A percentile compares a stretch with the other conserved stretches of the same genome.
phyloP scores from a whole-genome alignment of 2,797 vertebrate species.

The Lepilemur septentrionalis region DNA sequence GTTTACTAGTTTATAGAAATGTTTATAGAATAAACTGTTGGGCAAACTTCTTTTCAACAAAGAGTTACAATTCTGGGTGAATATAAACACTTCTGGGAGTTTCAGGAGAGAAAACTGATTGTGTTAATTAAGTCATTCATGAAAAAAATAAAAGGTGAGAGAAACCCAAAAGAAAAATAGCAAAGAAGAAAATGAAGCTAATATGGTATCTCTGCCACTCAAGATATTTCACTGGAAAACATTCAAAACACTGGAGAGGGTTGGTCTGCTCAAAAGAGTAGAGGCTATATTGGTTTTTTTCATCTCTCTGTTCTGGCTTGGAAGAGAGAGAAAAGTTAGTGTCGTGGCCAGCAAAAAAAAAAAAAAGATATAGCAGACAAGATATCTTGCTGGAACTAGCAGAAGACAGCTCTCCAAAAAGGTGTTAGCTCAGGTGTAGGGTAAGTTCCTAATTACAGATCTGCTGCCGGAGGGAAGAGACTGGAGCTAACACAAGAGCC shows the following conservation, averaged over 20 bases:
- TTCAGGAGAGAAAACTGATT: constrained; percentile 20
- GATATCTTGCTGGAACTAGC: constrained; percentile 34
- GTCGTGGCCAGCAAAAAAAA: background rate
- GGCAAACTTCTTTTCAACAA: constrained; percentile 15
- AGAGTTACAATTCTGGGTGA: background rate
- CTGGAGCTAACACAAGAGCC: background rate
- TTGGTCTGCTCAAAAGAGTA: background rate
- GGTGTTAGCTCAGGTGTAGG: background rate
- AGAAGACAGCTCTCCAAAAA: constrained; percentile 56
- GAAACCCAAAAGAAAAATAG: constrained; percentile 40
- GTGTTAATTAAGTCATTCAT: constrained; percentile 21
- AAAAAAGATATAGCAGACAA: constrained; percentile 18
- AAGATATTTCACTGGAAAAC: background rate
- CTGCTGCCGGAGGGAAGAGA: background rate
- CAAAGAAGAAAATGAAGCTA: constrained; percentile 39
- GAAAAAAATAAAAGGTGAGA: background rate
- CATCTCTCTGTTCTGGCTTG: background rate
- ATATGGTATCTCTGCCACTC: background rate
- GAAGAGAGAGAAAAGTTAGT: background rate
- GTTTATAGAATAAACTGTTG: background rate
- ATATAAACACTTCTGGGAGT: constrained; percentile 31
- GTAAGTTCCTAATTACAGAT: constrained; percentile 39
- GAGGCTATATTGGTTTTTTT: background rate
- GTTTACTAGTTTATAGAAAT: background rate
- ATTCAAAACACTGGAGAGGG: background rate